A percentile compares a stretch with the other conserved stretches of the same genome.
Evolutionary conservation across 2,888 invertebrate genomes (phyloP).

Genomic region (Clusia tigrina): DNA sequence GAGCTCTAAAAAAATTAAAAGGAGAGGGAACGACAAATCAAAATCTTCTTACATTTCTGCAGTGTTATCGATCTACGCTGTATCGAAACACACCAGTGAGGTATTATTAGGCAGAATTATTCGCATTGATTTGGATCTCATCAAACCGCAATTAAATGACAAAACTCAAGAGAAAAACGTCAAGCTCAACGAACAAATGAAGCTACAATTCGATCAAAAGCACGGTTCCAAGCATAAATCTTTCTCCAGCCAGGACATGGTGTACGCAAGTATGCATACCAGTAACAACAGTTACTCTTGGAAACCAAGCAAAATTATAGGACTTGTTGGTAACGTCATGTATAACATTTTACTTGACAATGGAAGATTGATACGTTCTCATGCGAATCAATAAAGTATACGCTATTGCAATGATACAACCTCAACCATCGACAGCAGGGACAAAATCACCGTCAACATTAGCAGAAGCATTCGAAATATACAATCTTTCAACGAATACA

Average conservation of each 20-base stretch:
- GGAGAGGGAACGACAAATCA: constrained; percentile 26
- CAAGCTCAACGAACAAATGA: constrained; percentile 8
- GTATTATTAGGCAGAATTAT: constrained; percentile 33
- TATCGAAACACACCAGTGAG: constrained; percentile 33
- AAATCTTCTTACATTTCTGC: constrained; percentile 33
- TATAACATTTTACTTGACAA: constrained; percentile 20
- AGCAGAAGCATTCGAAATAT: constrained; percentile 1
- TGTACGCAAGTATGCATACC: constrained; percentile 16
- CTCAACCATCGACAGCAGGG: background rate
- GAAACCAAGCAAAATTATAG: constrained; percentile 19
- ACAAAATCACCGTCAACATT: background rate
- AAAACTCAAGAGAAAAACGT: background rate
- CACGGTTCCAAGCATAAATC: constrained; percentile 10
- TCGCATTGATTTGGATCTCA: constrained; percentile 27
- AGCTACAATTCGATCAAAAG: constrained; percentile 14
- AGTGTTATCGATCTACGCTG: constrained; percentile 35
- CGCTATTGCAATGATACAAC: constrained; percentile 1
- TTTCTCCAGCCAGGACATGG: constrained; percentile 14
- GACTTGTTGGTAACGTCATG: constrained; percentile 22
- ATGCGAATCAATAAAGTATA: constrained; percentile 18
- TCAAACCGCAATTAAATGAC: constrained; percentile 25
- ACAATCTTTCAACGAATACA: background rate
- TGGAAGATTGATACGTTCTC: constrained; percentile 13
- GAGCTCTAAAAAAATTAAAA: constrained; percentile 31
- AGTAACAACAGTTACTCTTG: constrained; percentile 17